These are phyloP conservation scores for Henricia sp. DNA, from an alignment of 53 echinoderm and acorn worm genomes.

Conservation along the genomic window DNA sequence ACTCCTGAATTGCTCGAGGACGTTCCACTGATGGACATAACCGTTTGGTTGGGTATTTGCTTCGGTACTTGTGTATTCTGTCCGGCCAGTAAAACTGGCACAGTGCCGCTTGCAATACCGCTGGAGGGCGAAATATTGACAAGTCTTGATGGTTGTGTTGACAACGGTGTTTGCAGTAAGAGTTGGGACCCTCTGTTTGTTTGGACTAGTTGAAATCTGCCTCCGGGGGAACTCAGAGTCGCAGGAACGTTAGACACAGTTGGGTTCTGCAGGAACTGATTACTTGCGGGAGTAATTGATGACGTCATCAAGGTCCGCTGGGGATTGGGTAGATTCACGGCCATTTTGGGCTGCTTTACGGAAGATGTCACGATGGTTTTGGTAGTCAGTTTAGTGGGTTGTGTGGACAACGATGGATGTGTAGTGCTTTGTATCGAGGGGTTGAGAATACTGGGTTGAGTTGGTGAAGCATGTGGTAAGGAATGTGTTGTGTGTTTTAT, in stretches of 20 bases:
- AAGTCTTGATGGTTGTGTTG: slow-evolving; percentile 27
- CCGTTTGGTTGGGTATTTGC: neutral
- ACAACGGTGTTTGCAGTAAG: slow-evolving; percentile 17
- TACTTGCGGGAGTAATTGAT: neutral
- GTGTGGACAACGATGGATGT: neutral
- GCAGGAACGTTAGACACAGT: neutral
- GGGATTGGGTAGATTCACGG: slow-evolving; percentile 4
- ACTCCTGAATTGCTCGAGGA: neutral
- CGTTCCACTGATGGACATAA: neutral
- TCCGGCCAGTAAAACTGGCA: slow-evolving; percentile 9
- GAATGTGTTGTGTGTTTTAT: neutral
- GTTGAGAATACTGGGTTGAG: neutral
- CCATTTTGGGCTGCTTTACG: slow-evolving; percentile 26
- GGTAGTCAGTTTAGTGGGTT: slow-evolving; percentile 20
- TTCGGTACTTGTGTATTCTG: slow-evolving; percentile 5
- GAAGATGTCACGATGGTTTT: slow-evolving; percentile 35
- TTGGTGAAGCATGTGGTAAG: neutral
- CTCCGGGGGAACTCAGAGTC: neutral
- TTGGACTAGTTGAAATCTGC: slow-evolving; percentile 36
- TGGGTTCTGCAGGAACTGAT: neutral
- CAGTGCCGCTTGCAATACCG: neutral
- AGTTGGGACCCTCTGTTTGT: slow-evolving; percentile 33
- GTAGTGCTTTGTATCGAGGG: neutral
- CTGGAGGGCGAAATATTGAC: neutral
- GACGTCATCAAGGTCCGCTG: neutral